Conservation (phyloP, 2,113 vertebrate species). For the Orthochromis malagaraziensis region DNA sequence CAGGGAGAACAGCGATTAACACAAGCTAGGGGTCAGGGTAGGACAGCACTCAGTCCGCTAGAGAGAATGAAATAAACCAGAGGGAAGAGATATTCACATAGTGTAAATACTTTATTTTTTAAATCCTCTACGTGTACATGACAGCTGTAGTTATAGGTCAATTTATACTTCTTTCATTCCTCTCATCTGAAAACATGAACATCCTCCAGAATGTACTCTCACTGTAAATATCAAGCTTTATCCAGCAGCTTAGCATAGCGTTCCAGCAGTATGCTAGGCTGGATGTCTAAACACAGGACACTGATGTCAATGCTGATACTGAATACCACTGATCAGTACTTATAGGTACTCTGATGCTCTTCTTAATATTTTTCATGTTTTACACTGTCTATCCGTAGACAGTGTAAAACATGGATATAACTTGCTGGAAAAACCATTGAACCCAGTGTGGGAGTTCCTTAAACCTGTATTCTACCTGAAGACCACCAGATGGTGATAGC, state of each 20-base stretch:
- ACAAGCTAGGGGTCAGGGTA: conserved; percentile 7
- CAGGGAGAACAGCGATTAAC: conserved; percentile 17
- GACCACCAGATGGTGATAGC: not conserved
- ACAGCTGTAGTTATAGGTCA: not conserved
- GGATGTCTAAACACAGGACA: not conserved
- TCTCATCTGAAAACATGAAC: not conserved
- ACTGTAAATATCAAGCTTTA: not conserved
- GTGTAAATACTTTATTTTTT: not conserved
- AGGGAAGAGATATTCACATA: not conserved
- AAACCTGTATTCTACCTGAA: not conserved
- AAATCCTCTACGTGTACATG: not conserved
- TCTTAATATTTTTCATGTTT: not conserved
- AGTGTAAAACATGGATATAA: not conserved
- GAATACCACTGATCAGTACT: not conserved
- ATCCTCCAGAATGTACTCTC: not conserved
- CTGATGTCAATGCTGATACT: not conserved
- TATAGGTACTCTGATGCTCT: not conserved
- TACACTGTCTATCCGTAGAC: not conserved
- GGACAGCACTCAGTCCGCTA: not conserved
- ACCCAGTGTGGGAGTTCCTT: not conserved
- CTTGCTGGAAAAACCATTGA: not conserved
- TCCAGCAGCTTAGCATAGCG: not conserved
- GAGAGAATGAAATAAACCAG: not conserved
- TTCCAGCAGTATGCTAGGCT: not conserved
- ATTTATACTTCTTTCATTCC: not conserved